Percentiles rank a stretch among this genome's conserved stretches.
Conservation (phyloP, 2,797 vertebrate genomes). For the Toxotes lorentzi region DNA sequence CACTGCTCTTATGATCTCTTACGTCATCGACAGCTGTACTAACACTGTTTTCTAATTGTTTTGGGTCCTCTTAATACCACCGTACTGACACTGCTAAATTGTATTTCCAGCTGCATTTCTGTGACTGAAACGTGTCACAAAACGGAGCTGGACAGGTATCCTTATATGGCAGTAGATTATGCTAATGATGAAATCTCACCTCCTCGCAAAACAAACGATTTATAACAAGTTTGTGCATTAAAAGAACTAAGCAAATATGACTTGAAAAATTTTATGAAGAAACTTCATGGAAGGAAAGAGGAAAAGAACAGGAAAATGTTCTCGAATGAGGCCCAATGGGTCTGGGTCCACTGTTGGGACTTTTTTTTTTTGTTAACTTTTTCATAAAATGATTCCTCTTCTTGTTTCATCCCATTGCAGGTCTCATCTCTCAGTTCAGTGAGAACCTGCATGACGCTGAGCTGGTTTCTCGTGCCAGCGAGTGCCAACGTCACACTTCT, state of each 20-base stretch:
- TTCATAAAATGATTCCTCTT: not conserved
- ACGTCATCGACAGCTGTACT: too few relatives aligned
- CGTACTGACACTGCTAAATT: too few relatives aligned
- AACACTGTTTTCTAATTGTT: too few relatives aligned
- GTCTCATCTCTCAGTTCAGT: constrained; percentile 95
- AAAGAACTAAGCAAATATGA: not conserved
- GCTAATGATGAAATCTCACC: not conserved
- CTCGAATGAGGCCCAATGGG: not conserved
- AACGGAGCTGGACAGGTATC: not conserved
- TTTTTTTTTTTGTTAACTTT: not conserved
- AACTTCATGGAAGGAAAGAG: too few relatives aligned
- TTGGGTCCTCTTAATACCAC: too few relatives aligned
- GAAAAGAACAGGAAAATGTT: not conserved
- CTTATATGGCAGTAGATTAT: not conserved
- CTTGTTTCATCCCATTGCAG: constrained; percentile 70
- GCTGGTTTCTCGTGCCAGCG: constrained; percentile 84
- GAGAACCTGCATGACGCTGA: constrained; percentile 91
- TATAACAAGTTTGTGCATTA: not conserved
- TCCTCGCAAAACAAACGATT: too few relatives aligned
- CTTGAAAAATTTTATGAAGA: not conserved
- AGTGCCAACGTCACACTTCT: constrained; percentile 86
- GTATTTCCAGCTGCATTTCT: not conserved
- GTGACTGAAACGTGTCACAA: not conserved
- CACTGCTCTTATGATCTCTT: too few relatives aligned
- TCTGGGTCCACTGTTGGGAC: not conserved